Evolutionary conservation across 1,140 invertebrate species (phyloP), one percentile per base, ranked within the genome.

Genomic region (Pemphigus obesinymphae): DNA sequence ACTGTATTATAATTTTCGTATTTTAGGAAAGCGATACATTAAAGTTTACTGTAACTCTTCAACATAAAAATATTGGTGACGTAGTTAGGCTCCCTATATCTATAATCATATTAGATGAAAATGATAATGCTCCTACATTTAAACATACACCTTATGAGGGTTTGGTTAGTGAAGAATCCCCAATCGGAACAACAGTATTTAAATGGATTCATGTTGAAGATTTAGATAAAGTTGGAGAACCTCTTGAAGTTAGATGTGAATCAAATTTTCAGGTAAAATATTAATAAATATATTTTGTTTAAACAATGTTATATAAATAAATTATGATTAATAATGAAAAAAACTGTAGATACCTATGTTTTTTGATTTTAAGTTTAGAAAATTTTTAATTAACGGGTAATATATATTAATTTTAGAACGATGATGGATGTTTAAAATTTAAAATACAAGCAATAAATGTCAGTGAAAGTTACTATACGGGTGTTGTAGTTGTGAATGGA

Each of bases 111-210:
- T 86, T 94, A 6, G 95, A 97, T 86, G 93, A 94, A 84, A 97
- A 97, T 86, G 95, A 97, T 85, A 96, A 96, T 88, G 88, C 93
- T 37, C 95, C 95, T 7, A 89, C 90, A 82, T 96, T 96, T 87
- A 89, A 91, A 87, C 91, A 92, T 90, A 91, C 90, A 82, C 93
- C 93, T 0, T 97, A 96, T 87, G 92, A 94, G 85, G 90, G 92
- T 0, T 89, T 91, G 83, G 91, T 95, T 10, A 89, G 90, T 31
- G 95, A 97, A 88, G 93, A 96, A 86, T 91, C 93, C 2, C 86
- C 88, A 7, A 86, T 93, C 13, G 94, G 93, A 20, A 91, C 90
- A 45, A 93, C 92, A 1, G 90, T 98, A 6, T 90, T 96, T 63
- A 88, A 89, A 11, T 89, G 90, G 72, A 93, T 96, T 61, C 86